phyloP scores from a whole-genome alignment of 2,797 vertebrate genomes.

The Peromyscus melanophrys region DNA sequence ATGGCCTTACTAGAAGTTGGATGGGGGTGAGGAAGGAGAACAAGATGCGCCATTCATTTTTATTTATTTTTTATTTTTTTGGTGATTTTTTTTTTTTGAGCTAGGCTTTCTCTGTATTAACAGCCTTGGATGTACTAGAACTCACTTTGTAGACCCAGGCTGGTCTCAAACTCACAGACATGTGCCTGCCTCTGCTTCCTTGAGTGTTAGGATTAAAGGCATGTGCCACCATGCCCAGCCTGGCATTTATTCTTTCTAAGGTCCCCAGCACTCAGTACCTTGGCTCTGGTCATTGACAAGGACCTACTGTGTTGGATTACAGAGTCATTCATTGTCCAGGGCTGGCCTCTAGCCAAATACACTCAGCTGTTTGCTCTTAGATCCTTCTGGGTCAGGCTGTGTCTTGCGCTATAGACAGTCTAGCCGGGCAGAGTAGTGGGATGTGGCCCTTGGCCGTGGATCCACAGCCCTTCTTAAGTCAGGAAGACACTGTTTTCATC shows the following conservation, averaged over 20 bases:
- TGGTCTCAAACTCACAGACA: neutral
- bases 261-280: neutral
- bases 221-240: too few relatives aligned
- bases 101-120: neutral
- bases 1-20: neutral
- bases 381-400: neutral
- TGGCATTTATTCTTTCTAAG: neutral
- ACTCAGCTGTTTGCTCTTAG: neutral
- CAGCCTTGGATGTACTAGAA: neutral
- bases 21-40: neutral
- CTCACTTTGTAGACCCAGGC: neutral
- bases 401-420: neutral
- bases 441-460: neutral
- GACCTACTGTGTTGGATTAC: constrained; percentile 13
- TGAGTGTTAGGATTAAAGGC: neutral
- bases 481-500: neutral
- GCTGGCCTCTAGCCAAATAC: constrained; percentile 10
- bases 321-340: neutral
- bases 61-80: neutral
- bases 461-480: neutral
- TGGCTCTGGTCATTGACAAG: constrained; percentile 8
- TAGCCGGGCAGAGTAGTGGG: accelerated
- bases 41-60: neutral
- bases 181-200: neutral
- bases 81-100: neutral